phyloP scores from a whole-genome alignment of 2,888 invertebrate genomes.

The Campopleginae sp. region DNA sequence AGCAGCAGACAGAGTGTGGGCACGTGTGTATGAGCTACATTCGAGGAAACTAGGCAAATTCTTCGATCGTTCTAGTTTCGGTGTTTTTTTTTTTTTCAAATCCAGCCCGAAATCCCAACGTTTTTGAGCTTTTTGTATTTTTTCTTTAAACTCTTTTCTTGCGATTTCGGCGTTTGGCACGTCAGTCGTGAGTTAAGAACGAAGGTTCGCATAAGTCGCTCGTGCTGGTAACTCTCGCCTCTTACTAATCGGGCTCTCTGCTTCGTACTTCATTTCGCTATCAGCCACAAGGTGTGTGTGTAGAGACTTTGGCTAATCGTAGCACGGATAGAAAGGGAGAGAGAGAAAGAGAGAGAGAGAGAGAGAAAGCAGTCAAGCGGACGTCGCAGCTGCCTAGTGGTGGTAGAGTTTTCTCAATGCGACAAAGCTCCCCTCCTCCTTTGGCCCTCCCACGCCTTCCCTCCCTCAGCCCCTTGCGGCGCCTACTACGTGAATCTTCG shows the following conservation, averaged over 20 bases:
- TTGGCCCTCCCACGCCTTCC: slow-evolving; percentile 9
- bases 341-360: background rate
- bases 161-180: background rate
- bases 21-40: slow-evolving; percentile 13
- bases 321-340: background rate
- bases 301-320: slow-evolving; percentile 16
- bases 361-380: slow-evolving; percentile 19
- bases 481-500: slow-evolving; percentile 13
- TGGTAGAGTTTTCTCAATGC: slow-evolving; percentile 33
- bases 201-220: background rate
- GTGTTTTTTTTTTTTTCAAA: background rate
- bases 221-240: background rate
- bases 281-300: background rate
- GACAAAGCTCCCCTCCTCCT: slow-evolving; percentile 28
- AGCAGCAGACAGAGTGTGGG: background rate
- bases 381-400: slow-evolving; percentile 34
- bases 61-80: slow-evolving; percentile 13
- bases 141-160: background rate
- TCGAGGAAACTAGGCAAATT: background rate
- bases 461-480: background rate
- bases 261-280: background rate
- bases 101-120: background rate
- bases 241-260: slow-evolving; percentile 7
- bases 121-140: background rate
- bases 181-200: slow-evolving; percentile 1